These are phyloP conservation scores for Imbricaverruca yamaguchii DNA, from an alignment of 2,888 invertebrate species.

Conservation along the genomic window DNA sequence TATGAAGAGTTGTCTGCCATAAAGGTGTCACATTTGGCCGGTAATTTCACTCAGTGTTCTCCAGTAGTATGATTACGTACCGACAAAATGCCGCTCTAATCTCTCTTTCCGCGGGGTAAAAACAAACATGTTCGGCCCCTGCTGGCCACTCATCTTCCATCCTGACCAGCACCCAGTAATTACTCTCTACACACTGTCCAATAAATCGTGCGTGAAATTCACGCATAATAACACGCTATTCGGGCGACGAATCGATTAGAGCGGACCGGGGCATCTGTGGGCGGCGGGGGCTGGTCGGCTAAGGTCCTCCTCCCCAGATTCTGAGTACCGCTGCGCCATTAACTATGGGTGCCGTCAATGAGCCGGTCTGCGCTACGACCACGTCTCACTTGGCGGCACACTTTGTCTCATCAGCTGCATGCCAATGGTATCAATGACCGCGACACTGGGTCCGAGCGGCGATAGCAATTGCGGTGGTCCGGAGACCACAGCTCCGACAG, in stretches of 20 bases:
- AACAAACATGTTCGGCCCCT: conserved; percentile 7
- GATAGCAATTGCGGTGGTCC: too few species aligned
- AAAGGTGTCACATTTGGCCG: conserved; percentile 19
- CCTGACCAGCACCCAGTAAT: background rate
- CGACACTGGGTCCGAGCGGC: too few species aligned
- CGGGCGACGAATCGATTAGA: conserved; percentile 3
- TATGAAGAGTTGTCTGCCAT: background rate
- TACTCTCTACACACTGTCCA: conserved; percentile 2
- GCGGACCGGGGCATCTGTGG: background rate
- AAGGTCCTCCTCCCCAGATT: background rate
- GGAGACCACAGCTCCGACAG: too few species aligned
- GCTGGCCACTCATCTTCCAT: background rate
- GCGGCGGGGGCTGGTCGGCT: background rate
- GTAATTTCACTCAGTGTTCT: conserved; percentile 12
- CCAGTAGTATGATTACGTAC: background rate
- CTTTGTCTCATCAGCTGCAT: too few species aligned
- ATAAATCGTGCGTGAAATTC: conserved; percentile 15
- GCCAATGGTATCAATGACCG: too few species aligned
- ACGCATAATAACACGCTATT: conserved; percentile 9
- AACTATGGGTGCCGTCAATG: too few species aligned
- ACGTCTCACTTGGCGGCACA: too few species aligned
- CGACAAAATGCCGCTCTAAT: conserved; percentile 1
- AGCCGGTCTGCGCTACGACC: background rate
- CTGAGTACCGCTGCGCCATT: too few species aligned
- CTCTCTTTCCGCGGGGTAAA: conserved; percentile 5